Percentiles rank a stretch among this genome's conserved stretches.
phyloP scores from a whole-genome alignment of 2,113 vertebrate species.

The Cygnus buccinator region DNA sequence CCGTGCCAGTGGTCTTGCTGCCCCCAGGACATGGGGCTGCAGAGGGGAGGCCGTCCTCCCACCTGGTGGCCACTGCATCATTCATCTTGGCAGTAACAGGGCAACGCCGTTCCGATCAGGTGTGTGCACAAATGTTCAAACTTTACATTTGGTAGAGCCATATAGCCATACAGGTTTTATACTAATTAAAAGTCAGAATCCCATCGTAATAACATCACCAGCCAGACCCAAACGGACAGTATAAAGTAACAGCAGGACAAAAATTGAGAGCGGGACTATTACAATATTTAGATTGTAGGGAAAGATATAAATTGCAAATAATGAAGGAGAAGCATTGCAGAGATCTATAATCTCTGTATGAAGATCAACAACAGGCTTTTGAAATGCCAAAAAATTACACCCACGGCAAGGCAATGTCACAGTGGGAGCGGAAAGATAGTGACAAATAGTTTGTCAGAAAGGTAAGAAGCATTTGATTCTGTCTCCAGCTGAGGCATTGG shows the following conservation, averaged over 20 bases:
- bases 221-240: background rate
- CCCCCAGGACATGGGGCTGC: background rate
- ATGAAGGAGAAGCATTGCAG: conserved; percentile 11
- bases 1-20: accelerated
- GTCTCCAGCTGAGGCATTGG: background rate
- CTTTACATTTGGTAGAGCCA: background rate
- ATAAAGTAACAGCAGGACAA: conserved; percentile 22
- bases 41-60: accelerated
- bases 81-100: background rate
- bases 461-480: background rate
- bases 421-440: background rate
- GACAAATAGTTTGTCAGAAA: conserved; percentile 19
- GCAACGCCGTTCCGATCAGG: background rate
- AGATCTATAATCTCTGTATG: conserved; percentile 34
- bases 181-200: conserved; percentile 13
- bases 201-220: background rate
- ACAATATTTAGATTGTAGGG: background rate
- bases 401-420: background rate
- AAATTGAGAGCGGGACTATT: background rate
- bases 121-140: accelerated
- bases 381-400: conserved; percentile 19
- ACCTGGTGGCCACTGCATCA: background rate
- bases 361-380: background rate
- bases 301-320: conserved; percentile 39
- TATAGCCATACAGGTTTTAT: background rate